Evolutionary conservation across 2,113 vertebrate species (phyloP).

Genomic region (Amazona guildingii): DNA sequence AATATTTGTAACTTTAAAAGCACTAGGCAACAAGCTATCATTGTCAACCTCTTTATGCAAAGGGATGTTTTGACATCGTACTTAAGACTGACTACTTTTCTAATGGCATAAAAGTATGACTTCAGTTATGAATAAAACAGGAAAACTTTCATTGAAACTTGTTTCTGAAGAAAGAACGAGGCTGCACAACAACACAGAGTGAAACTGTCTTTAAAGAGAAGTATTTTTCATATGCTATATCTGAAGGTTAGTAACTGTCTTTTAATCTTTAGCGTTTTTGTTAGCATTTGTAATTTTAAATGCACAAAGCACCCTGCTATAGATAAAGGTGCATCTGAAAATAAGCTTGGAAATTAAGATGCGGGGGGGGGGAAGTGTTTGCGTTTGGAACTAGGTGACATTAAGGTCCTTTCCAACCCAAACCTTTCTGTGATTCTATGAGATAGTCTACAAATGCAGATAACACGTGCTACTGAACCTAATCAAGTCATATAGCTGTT

Average conservation of each 20-base stretch:
- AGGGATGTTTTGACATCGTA: neutral
- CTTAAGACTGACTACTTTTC: neutral
- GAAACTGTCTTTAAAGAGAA: constrained; percentile 30
- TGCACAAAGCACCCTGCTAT: constrained; percentile 24
- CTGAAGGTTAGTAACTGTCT: constrained; percentile 35
- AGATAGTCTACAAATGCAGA: neutral
- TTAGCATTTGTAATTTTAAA: constrained; percentile 41
- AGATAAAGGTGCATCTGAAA: neutral
- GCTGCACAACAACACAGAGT: neutral
- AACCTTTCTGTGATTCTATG: neutral
- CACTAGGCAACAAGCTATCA: neutral
- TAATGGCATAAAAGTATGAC: neutral
- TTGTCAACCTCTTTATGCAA: neutral
- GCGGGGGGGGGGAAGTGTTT: neutral
- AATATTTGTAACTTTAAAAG: neutral
- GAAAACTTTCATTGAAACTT: neutral
- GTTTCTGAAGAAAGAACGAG: neutral
- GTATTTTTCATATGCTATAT: neutral
- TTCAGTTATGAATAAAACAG: neutral
- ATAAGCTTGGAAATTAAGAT: neutral
- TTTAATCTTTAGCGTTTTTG: constrained; percentile 54
- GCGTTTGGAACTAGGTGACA: neutral
- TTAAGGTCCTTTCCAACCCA: neutral
- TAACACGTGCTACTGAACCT: neutral
- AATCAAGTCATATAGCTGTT: neutral